These are phyloP conservation scores for Meleagris gallopavo DNA, from an alignment of 2,113 vertebrate species.

Conservation along the genomic window DNA sequence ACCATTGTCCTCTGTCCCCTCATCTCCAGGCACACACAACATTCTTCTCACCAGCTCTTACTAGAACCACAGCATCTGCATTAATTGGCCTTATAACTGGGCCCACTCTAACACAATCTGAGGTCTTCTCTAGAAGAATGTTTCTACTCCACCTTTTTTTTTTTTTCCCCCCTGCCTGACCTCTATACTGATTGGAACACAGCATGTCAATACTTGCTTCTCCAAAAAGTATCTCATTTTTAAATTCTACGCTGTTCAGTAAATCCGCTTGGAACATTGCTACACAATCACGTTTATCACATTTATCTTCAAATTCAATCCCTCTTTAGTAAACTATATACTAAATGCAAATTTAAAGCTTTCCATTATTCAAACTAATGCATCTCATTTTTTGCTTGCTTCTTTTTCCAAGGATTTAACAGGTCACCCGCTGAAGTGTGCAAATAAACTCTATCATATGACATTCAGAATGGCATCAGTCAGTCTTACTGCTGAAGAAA, in stretches of 20 bases:
- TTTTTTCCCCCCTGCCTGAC: not conserved
- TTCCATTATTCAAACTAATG: not conserved
- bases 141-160: not conserved
- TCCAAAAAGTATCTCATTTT: not conserved
- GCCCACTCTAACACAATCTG: rapidly evolving
- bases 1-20: not conserved
- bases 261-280: not conserved
- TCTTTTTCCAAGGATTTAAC: not conserved
- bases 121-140: not conserved
- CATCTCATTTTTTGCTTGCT: not conserved
- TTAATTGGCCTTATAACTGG: not conserved
- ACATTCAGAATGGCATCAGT: not conserved
- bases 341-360: not conserved
- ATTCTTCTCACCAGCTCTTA: not conserved
- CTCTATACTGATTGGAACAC: not conserved
- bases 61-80: not conserved
- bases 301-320: not conserved
- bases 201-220: not conserved
- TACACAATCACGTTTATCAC: not conserved
- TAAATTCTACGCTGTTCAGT: rapidly evolving
- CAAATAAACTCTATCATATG: not conserved
- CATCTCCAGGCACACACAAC: not conserved
- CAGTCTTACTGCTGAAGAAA: not conserved
- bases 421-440: not conserved
- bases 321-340: not conserved